A percentile compares a stretch with the other conserved stretches of the same genome.
Conservation (phyloP, 2,797 vertebrate genomes). For the Steatocranus sp. region DNA sequence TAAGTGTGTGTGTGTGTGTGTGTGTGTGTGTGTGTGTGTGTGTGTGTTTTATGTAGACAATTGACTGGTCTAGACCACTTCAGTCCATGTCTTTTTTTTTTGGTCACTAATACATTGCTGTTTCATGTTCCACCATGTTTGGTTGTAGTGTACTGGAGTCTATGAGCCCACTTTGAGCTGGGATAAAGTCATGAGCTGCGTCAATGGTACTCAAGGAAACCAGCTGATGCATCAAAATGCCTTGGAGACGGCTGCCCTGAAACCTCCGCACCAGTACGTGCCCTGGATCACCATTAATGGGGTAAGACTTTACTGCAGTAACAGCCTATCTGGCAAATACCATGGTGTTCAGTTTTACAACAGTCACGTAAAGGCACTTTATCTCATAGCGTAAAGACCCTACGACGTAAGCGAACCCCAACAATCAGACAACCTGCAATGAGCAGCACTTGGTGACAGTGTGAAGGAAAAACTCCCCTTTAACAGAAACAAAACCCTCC, state of each 20-base stretch:
- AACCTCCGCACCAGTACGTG: slow-evolving; percentile 83
- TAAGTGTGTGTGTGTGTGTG: background rate
- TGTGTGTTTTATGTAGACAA: background rate
- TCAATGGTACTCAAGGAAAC: slow-evolving; percentile 75
- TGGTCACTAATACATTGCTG: background rate
- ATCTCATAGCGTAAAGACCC: background rate
- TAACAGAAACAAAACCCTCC: background rate
- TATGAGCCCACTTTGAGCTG: slow-evolving; percentile 48
- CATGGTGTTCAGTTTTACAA: background rate
- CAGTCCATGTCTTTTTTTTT: background rate
- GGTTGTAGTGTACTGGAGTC: slow-evolving; percentile 76
- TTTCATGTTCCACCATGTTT: background rate
- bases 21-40: background rate
- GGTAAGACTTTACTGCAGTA: slow-evolving; percentile 62
- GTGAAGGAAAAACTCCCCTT: background rate
- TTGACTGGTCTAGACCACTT: background rate
- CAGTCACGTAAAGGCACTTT: background rate
- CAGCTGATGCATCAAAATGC: slow-evolving; percentile 88
- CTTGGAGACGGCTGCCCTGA: slow-evolving; percentile 68
- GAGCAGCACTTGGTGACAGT: background rate
- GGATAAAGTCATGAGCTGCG: slow-evolving; percentile 69
- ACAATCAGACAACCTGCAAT: background rate
- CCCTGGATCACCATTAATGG: slow-evolving; percentile 90
- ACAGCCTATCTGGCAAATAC: background rate
- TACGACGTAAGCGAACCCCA: background rate